These are phyloP conservation scores for Oxycera nigricornis DNA, from an alignment of 2,888 invertebrate species.

Conservation along the genomic window DNA sequence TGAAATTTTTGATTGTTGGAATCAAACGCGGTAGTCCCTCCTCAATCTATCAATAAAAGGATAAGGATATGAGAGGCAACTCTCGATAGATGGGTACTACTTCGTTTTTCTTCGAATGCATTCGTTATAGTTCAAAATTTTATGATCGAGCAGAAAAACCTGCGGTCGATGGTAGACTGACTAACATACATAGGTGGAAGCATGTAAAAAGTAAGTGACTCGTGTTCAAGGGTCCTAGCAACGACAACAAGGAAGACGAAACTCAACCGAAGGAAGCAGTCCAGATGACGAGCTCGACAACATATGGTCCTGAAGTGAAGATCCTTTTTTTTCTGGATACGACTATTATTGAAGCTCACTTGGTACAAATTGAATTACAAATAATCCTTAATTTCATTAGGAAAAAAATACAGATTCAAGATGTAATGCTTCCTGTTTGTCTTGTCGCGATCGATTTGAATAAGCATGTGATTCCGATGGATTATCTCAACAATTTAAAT, in stretches of 20 bases:
- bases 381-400: not conserved
- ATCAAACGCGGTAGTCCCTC: conserved; percentile 25
- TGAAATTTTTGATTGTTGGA: conserved; percentile 33
- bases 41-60: not conserved
- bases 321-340: not conserved
- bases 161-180: not conserved
- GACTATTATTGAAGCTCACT: not conserved
- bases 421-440: not conserved
- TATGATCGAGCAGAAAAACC: conserved; percentile 15
- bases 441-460: not conserved
- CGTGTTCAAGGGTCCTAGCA: conserved; percentile 39
- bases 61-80: not conserved
- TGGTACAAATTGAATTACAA: conserved; percentile 28
- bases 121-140: conserved; percentile 42
- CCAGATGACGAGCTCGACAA: conserved; percentile 42
- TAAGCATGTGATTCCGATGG: not conserved
- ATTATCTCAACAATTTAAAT: not conserved
- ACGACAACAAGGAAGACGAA: conserved; percentile 12
- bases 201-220: conserved; percentile 39
- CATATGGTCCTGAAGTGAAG: conserved; percentile 41
- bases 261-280: conserved; percentile 33
- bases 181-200: not conserved
- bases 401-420: not conserved
- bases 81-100: not conserved
- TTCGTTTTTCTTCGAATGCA: conserved; percentile 34